Evolutionary conservation across 2,888 invertebrate genomes (phyloP).

Genomic region (Ethmia dodecea): DNA sequence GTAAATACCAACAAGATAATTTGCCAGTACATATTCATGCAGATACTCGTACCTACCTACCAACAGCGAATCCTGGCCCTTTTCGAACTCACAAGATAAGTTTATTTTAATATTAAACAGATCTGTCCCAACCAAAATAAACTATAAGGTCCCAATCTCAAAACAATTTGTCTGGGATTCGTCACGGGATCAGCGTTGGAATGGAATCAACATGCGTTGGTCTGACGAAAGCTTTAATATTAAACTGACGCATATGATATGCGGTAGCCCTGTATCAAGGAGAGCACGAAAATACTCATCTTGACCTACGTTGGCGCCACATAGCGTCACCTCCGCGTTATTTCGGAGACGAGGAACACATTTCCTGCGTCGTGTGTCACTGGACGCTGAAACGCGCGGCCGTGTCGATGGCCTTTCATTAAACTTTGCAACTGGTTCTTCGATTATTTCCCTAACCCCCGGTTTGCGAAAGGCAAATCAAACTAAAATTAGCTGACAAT

Average conservation of each 20-base stretch:
- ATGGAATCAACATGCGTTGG: constrained; percentile 32
- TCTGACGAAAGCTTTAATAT: constrained; percentile 70
- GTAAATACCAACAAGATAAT: no score
- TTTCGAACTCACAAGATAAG: no score
- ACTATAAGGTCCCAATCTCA: not conserved
- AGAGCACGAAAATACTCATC: constrained; percentile 68
- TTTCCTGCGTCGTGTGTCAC: constrained; percentile 33
- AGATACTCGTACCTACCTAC: no score
- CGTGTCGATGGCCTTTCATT: constrained; percentile 39
- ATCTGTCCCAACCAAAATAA: no score
- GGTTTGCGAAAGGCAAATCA: not conserved
- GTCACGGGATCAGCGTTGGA: constrained; percentile 20
- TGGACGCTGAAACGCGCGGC: constrained; percentile 14
- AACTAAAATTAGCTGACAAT: no score
- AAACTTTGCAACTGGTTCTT: no score
- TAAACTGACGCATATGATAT: constrained; percentile 60
- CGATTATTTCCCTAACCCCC: no score
- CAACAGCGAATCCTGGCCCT: no score
- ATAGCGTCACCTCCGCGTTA: constrained; percentile 37
- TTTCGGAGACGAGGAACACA: constrained; percentile 44
- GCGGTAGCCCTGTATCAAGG: constrained; percentile 74
- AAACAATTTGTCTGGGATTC: constrained; percentile 19
- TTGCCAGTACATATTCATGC: no score
- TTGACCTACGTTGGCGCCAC: constrained; percentile 66
- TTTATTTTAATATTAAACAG: no score